Base-by-base conservation (phyloP, 2,113 vertebrate species). In the Struthidea cinerea region DNA sequence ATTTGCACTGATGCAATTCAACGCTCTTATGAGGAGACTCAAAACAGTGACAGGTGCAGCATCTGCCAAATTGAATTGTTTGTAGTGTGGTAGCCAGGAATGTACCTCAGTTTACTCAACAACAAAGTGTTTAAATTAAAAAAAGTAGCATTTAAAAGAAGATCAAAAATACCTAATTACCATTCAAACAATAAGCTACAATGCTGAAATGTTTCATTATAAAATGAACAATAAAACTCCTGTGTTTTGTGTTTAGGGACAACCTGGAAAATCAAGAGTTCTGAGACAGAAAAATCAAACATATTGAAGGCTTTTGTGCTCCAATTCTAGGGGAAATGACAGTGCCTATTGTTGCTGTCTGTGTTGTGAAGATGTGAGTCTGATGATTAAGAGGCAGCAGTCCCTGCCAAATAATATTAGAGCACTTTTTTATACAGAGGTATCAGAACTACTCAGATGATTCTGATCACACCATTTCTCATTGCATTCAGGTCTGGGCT, bases 31-130 rank as follows among this genome's bases (percentile, higher is more conserved):
- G 57, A 69, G 89, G 89, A 97, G 88, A 56, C n/a, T 37, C 52
- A 87, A 84, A 95, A 37, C 49, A 59, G 50, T 44, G 79, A 89
- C 63, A 92, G 67, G 63, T 68, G 61, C 78, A 94, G 94, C 93
- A 95, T 73, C 90, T 97, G 94, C 89, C 42, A 28, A 91, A 86
- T 35, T 70, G 86, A 96, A 55, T 87, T 94, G 84, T 93, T 96
- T 96, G 90, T 70, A 89, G 44, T 6, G 33, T 75, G 68, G 89
- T 90, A 97, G 91, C 67, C 81, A 90, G 92, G 57, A 93, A 89
- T 41, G 86, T 4, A 64, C 96, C 92, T 96, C 76, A 27, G 56
- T 93, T 95, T 97, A 68, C 49, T 85, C 79, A 92, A 91, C 84
- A 94, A 81, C 42, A 71, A 61, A 49, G 56, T 10, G 21, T 63